Evolutionary conservation across 2,797 vertebrate species (phyloP), one percentile per base, ranked within the genome.

Genomic region (Crenuchus spilurus): DNA sequence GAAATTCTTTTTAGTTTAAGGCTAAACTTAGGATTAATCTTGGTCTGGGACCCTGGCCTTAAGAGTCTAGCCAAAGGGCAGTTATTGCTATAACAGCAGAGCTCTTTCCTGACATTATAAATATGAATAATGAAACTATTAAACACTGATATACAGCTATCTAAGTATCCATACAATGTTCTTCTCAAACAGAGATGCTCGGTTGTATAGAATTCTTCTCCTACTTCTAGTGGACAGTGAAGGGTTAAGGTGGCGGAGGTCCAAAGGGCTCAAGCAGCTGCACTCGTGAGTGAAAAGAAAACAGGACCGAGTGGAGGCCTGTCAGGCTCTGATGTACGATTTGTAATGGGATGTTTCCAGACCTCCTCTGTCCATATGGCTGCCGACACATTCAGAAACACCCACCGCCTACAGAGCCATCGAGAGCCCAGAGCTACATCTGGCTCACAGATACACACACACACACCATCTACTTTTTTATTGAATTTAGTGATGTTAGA

Each of bases 341-440:
- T 94, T 93, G 93, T 95, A 95, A 95, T 93, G 92, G 94, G 95
- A 95, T 94, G 94, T 96, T 95, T 95, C 94, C 94, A 95, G 86
- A 92, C 89, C 89, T 92, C 92, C 88, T 90, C 88, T 89, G 80
- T 92, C 93, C 94, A 95, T 94, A 94, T 94, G 94, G 92, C 88
- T 46, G 90, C 91, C 89, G 93, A 91, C 87, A 90, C 70, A 68
- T 93, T 94, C 94, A 90, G 93, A 91, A 94, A 94, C 91, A 89
- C 91, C 92, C 88, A 87, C 84, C 87, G 92, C 87, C 91, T 92
- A 84, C 87, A 90, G 85, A 86, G 83, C 86, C 87, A 87, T 79
- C 84, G 87, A 87, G 89, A 55, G 82, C 84, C 82, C 82, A 83
- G 83, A 87, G 91, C 79, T 87, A 95, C 94, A 96, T 95, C 94